Conservation (phyloP, 1,140 invertebrate species). For the Sitophilus oryzae region DNA sequence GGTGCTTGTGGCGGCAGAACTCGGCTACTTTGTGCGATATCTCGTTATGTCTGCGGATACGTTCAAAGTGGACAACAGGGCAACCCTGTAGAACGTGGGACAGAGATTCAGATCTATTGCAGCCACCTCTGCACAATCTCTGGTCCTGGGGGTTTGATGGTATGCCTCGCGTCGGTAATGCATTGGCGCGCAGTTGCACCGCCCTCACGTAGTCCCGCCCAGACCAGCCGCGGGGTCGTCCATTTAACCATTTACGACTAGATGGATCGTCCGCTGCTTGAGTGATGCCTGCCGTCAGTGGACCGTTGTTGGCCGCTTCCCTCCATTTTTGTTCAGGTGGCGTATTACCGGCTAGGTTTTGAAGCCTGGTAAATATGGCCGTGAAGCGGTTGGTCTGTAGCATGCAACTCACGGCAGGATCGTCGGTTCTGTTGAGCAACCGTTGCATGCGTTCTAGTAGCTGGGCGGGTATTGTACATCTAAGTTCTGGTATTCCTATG, state of each 20-base stretch:
- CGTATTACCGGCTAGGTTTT: too few relatives aligned
- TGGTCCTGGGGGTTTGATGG: constrained; percentile 7
- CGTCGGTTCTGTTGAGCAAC: too few relatives aligned
- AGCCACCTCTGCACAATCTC: constrained; percentile 12
- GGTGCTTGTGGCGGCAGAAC: neutral
- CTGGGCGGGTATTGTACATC: too few relatives aligned
- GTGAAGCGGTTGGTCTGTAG: too few relatives aligned
- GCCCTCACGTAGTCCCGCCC: constrained; percentile 17
- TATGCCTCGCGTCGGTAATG: constrained; percentile 8
- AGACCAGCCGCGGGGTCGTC: constrained; percentile 7
- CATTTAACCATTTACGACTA: neutral
- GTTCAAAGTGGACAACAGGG: constrained; percentile 10
- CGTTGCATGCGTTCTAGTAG: too few relatives aligned
- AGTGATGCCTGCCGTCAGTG: too few relatives aligned
- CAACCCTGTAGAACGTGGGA: constrained; percentile 20
- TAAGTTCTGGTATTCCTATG: too few relatives aligned
- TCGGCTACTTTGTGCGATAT: constrained; percentile 1
- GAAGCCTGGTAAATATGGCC: too few relatives aligned
- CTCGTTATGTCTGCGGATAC: constrained; percentile 14
- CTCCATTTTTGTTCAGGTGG: too few relatives aligned
- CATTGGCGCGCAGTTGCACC: constrained; percentile 14
- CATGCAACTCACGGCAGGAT: too few relatives aligned
- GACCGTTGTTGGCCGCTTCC: too few relatives aligned
- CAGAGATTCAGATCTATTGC: constrained; percentile 4
- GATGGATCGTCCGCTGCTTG: constrained; percentile 31